Base-by-base conservation (phyloP, 2,888 invertebrate species). In the Brachyopa scutellaris region DNA sequence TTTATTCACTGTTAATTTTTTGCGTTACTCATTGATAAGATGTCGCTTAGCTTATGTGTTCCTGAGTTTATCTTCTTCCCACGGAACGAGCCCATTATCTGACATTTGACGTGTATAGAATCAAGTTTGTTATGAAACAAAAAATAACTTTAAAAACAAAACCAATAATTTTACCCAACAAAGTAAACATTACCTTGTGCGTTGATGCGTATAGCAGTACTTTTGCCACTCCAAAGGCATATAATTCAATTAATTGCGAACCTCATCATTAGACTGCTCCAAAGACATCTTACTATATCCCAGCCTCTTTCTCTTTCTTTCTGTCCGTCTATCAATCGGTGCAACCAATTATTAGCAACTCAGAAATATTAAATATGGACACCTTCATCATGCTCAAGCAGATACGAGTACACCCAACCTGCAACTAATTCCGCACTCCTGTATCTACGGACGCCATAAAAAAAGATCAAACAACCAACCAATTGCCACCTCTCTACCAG, bases 291-390 rank as follows among this genome's bases (percentile, higher is more conserved):
- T 59, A 82, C 82, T 64, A 62, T 36, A 40, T 40, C 15, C 8
- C 45, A 51, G 31, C 42, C 15, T 40, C 47, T 47, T 29, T 29
- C 64, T 31, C 53, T 17, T 29, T 29, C 31, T 5, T 23, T 7
- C n/a, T 26, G 40, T 40, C 17, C 51, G 45, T n/a, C 11, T 51
- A 17, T 8, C 51, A 36, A 26, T 51, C 15, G 55, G 40, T 26
- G 47, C 61, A 80, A 82, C 82, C 77, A 72, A 66, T 77, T 77
- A 82, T 82, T 82, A 82, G 40, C 77, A 77, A 61, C 70, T 82
- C 40, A 33, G 77, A 77, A 55, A 53, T 21, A 82, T 82, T 82
- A 82, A 82, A 82, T 77, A 82, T 82, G 82, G 76, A 82, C 82
- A 82, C 82, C 82, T 82, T 72, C 77, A 70, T 74, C 79, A 55